Percentiles rank a stretch among this genome's conserved stretches.
Conservation (phyloP, 2,797 vertebrate species). For the Hemitrygon akajei region DNA sequence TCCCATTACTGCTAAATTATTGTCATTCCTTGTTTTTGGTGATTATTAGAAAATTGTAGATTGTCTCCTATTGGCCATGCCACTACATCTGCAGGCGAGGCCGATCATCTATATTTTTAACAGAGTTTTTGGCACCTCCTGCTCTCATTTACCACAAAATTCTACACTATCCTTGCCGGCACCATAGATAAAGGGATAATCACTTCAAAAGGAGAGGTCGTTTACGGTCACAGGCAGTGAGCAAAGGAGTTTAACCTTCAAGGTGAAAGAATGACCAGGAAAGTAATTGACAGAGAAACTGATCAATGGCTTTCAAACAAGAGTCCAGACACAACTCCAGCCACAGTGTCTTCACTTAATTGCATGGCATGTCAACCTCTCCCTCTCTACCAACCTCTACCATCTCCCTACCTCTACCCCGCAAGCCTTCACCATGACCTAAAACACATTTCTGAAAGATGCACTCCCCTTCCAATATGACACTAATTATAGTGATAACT, state of each 20-base stretch:
- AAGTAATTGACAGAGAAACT: constrained; percentile 93
- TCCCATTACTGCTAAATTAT: constrained; percentile 43
- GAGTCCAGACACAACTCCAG: constrained; percentile 69
- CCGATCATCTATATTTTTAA: not conserved
- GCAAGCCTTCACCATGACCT: not conserved
- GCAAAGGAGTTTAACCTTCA: constrained; percentile 88
- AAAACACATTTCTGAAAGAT: not conserved
- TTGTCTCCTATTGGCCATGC: not conserved
- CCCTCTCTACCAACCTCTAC: not conserved
- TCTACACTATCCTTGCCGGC: constrained; percentile 83
- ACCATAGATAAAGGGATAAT: constrained; percentile 98
- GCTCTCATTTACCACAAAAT: constrained; percentile 70
- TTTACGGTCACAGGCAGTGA: constrained; percentile 59
- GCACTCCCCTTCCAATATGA: not conserved
- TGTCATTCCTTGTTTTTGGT: constrained; percentile 50
- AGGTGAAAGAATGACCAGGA: constrained; percentile 85
- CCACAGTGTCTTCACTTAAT: constrained; percentile 35
- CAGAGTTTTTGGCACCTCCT: constrained; percentile 68
- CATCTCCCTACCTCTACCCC: not conserved
- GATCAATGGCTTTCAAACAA: constrained; percentile 76
- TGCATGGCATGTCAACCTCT: not conserved
- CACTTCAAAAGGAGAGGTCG: constrained; percentile 71
- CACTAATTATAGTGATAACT: too few relatives aligned
- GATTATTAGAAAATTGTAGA: constrained; percentile 47
- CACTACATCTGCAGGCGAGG: not conserved